Base-by-base conservation (phyloP, 2,797 vertebrate species). In the Echeneis naucrates region DNA sequence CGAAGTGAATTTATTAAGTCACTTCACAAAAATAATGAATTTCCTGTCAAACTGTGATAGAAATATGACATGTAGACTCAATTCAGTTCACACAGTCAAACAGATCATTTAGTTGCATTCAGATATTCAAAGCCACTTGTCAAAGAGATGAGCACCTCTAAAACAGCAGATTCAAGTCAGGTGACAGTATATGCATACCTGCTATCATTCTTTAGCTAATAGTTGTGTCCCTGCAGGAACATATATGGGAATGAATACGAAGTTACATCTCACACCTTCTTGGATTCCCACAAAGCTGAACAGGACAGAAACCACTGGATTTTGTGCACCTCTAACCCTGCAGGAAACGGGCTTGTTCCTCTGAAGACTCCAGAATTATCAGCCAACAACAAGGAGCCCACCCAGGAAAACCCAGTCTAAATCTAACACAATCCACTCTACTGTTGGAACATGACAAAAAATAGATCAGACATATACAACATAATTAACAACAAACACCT, bases 281-380 rank as follows among this genome's bases (percentile, higher is more conserved):
- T 97, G 82, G 94, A 99, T 56, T 85, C 92, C 8, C 96, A 95
- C 83, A 96, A 84, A 91, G 95, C 78, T 1, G 97, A 99, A 87
- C 90, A 90, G 87, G 92, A 95, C 14, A 92, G 89, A 76, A 99
- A 99, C 85, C 91, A 97, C 71, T 99, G 97, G 98, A 50, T 95
- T 33, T 61, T 98, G 42, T 93, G 96, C 68, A 96, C 95, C 11
- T 83, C 92, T 23, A 92, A 95, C 84, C 95, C 95, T 13, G 72
- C 86, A 12, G 48, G 84, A 13, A 76, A 80, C 0, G 61, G 74
- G 0, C 79, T 87, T 47, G 81, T 85, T 19, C 83, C 94, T 84
- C 50, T 92, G 54, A 90, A 94, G 0, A 77, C 79, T 65, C 50
- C 40, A 32, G 52, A 42, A 54, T 64, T 59, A 42, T 17, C 1